Base-by-base conservation (phyloP, 2,113 vertebrate genomes). In the Caretta caretta region DNA sequence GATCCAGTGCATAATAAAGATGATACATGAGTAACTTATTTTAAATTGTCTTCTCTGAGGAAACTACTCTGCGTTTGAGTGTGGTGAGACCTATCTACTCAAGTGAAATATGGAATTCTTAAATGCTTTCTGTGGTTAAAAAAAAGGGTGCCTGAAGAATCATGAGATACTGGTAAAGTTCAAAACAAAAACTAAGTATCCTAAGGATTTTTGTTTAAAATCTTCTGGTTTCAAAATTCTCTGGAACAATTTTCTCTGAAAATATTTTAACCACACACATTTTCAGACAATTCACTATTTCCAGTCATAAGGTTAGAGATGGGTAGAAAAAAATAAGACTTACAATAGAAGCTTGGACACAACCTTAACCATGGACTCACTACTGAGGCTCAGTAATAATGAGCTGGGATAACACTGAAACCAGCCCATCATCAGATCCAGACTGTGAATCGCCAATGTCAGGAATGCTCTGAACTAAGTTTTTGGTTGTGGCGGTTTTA, bases 401-500 rank as follows among this genome's bases (percentile, higher is more conserved):
- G 38, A 42, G 16, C 69, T 6, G 19, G 10, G 19, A 35, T 42
- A 75, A 75, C 22, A 24, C 35, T 42, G 51, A 50, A 2, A 35
- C 13, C 42, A 59, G 42, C 42, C 78, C 0, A 42, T 62, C 31
- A 14, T 16, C 6, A 1, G 46, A 8, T 1, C 50, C 38, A 48
- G 76, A 46, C 54, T 56, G 27, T 57, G 17, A 27, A 10, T 24
- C 5, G 1, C 38, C 16, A 1, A 56, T 78, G 24, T 50, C 4
- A 35, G 48, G 80, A 57, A 5, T 42, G 3, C 65, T 78, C 25
- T 1, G 22, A 79, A 49, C 12, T 46, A 8, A 25, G 25, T 27
- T 27, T 3, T 6, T 3, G 2, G 48, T 42, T 12, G 27, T 8
- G 16, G 19, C 48, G 8, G 2, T 8, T 25, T 19, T 5, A 10